A percentile compares a stretch with the other conserved stretches of the same genome.
phyloP scores from a whole-genome alignment of 2,113 vertebrate genomes.

The Galeopterus variegatus region DNA sequence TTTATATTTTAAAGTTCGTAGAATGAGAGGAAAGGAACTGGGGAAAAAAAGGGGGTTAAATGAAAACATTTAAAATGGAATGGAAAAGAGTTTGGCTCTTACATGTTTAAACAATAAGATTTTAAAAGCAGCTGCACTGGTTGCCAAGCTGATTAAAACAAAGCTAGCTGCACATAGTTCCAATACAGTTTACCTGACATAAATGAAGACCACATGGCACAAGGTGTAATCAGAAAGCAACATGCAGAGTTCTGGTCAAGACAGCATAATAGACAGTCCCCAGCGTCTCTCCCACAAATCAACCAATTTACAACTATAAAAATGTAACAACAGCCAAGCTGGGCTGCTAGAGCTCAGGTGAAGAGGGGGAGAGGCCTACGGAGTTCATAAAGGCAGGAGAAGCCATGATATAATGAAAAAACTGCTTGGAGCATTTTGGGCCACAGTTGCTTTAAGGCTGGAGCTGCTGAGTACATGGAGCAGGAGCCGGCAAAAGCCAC shows the following conservation, averaged over 20 bases:
- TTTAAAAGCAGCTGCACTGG: conserved; percentile 79
- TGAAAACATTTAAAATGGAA: conserved; percentile 84
- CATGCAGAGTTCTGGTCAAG: neutral
- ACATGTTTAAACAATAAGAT: conserved; percentile 68
- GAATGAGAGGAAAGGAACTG: neutral
- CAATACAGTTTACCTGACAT: conserved; percentile 75
- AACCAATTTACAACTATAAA: no score
- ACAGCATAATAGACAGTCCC: no score
- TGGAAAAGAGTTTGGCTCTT: conserved; percentile 83
- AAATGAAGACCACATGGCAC: conserved; percentile 56
- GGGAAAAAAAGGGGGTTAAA: conserved; percentile 49
- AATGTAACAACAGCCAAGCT: no score
- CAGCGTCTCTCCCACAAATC: no score
- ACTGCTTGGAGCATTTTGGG: no score
- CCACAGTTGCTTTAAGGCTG: no score
- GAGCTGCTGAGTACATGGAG: no score
- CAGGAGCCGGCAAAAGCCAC: no score
- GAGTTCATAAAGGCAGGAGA: no score
- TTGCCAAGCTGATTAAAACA: conserved; percentile 81
- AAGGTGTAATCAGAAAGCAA: conserved; percentile 68
- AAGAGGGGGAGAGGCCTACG: no score
- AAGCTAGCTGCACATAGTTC: conserved; percentile 75
- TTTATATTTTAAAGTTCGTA: conserved; percentile 53
- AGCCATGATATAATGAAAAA: no score
- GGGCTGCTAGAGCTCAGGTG: no score